Evolutionary conservation across 1,140 invertebrate species (phyloP).

Genomic region (Drosophila jambulina): DNA sequence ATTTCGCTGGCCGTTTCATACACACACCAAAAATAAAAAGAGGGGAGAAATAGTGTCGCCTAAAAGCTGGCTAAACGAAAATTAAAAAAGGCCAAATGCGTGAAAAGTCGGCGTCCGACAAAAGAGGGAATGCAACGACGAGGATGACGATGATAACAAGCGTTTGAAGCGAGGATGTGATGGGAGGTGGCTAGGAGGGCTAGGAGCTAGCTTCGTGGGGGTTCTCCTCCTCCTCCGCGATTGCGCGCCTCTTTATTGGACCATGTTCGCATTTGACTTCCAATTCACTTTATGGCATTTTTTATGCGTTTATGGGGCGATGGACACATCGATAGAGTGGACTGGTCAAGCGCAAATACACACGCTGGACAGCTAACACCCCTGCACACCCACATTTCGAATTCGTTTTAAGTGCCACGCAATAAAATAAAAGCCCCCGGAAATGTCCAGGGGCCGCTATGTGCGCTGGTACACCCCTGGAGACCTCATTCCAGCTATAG

Average conservation of each 20-base stretch:
- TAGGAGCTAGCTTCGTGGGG: neutral
- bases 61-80: conserved; percentile 43
- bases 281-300: conserved; percentile 81
- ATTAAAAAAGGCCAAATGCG: conserved; percentile 44
- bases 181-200: conserved; percentile 1
- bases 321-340: conserved; percentile 64
- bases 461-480: neutral
- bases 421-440: conserved; percentile 76
- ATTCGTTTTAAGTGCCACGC: conserved; percentile 77
- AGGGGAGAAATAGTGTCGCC: conserved; percentile 6
- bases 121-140: neutral
- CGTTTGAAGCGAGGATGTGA: neutral
- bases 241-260: conserved; percentile 63
- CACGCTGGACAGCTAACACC: conserved; percentile 21
- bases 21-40: too few relatives aligned
- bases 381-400: conserved; percentile 45
- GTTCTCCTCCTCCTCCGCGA: neutral
- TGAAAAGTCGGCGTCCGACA: conserved; percentile 5
- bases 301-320: conserved; percentile 73
- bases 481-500: neutral
- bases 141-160: neutral
- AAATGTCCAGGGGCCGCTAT: conserved; percentile 26
- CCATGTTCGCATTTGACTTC: conserved; percentile 71
- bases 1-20: too few relatives aligned
- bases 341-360: conserved; percentile 5